Percentiles rank a stretch among this genome's conserved stretches.
These are phyloP conservation scores for Onchidella celtica DNA, from an alignment of 2,888 invertebrate species.

Conservation along the genomic window DNA sequence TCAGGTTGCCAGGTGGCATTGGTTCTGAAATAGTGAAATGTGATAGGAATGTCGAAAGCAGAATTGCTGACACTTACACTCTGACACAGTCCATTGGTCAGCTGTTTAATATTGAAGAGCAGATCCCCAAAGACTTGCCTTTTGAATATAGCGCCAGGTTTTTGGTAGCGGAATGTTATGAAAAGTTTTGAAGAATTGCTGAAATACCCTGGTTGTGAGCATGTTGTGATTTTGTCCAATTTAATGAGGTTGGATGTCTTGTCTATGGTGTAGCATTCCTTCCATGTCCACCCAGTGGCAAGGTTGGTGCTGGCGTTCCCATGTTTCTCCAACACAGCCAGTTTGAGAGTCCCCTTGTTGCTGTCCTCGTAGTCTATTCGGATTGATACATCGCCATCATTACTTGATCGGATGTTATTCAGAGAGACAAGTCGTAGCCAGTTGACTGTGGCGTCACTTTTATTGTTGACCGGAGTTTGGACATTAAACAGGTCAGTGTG, in stretches of 20 bases:
- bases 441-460: constrained; percentile 48
- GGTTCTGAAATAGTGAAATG: constrained; percentile 66
- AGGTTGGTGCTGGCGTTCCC: not conserved
- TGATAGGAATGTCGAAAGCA: constrained; percentile 37
- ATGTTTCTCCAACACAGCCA: constrained; percentile 31
- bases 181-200: constrained; percentile 50
- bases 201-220: constrained; percentile 50
- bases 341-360: not conserved
- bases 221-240: constrained; percentile 13
- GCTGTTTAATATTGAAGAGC: constrained; percentile 60
- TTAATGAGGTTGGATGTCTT: constrained; percentile 49
- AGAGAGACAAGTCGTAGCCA: constrained; percentile 59
- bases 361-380: constrained; percentile 9
- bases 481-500: constrained; percentile 58
- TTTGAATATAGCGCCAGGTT: constrained; percentile 56
- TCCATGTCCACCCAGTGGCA: constrained; percentile 7
- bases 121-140: constrained; percentile 71
- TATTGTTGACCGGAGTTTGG: constrained; percentile 3
- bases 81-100: not conserved
- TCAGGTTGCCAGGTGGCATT: constrained; percentile 36
- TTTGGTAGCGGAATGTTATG: constrained; percentile 62
- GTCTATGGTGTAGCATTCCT: constrained; percentile 62
- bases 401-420: constrained; percentile 41
- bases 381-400: not conserved
- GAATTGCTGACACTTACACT: constrained; percentile 38